Percentiles rank a stretch among this genome's conserved stretches.
Evolutionary conservation across 2,888 invertebrate genomes (phyloP).

Genomic region (Tanytarsus gracilentus): DNA sequence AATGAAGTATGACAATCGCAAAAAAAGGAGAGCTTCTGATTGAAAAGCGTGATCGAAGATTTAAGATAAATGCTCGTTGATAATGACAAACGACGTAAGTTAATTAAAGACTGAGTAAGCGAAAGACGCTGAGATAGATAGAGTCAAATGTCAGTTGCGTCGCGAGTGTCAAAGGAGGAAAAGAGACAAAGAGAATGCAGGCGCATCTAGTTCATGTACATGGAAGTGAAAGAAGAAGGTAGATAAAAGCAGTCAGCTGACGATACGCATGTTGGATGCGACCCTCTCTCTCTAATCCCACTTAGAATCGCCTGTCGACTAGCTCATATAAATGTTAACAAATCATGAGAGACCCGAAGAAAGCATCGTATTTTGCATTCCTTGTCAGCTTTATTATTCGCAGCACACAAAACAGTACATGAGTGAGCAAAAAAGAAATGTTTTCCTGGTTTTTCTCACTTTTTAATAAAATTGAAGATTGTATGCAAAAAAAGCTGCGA

Average conservation of each 20-base stretch:
- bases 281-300: conserved; percentile 17
- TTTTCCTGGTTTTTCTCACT: conserved; percentile 14
- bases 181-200: neutral
- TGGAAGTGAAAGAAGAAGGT: neutral
- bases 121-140: too few relatives aligned
- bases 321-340: conserved; percentile 12
- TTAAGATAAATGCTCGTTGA: conserved; percentile 19
- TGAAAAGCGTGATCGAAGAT: conserved; percentile 25
- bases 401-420: too few relatives aligned
- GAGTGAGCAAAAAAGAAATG: conserved; percentile 3
- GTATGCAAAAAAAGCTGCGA: neutral
- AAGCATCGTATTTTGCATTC: conserved; percentile 4
- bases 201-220: neutral
- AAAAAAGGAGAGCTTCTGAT: conserved; percentile 4
- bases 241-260: conserved; percentile 8
- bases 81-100: conserved; percentile 21
- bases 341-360: neutral
- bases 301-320: conserved; percentile 22
- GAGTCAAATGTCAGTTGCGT: conserved; percentile 17
- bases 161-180: conserved; percentile 2
- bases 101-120: conserved; percentile 21
- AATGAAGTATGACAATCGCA: neutral
- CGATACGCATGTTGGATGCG: conserved; percentile 21
- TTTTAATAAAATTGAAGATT: conserved; percentile 9
- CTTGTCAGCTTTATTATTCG: conserved; percentile 21